Evolutionary conservation across 2,888 invertebrate genomes (phyloP).

Genomic region (Lochmaea capreae): DNA sequence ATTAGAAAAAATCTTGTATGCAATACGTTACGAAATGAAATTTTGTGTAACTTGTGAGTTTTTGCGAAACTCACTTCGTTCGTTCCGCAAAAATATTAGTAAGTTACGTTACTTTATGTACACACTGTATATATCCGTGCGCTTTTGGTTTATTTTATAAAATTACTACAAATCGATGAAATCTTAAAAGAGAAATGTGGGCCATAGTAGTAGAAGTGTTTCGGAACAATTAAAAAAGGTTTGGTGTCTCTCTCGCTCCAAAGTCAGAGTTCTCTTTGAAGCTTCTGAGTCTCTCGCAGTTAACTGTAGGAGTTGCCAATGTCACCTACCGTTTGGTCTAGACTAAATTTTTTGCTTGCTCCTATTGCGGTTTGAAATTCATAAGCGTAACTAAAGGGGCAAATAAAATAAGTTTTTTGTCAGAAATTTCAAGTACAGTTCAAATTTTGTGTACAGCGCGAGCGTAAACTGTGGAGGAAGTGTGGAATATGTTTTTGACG

Average conservation of each 20-base stretch:
- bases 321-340: conserved; percentile 16
- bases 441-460: too few relatives aligned
- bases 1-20: too few relatives aligned
- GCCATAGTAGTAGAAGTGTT: conserved; percentile 40
- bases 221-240: conserved; percentile 38
- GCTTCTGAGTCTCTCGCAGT: conserved; percentile 26
- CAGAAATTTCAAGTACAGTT: too few relatives aligned
- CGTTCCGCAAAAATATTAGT: too few relatives aligned
- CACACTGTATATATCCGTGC: too few relatives aligned
- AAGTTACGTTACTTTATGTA: too few relatives aligned
- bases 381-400: not conserved
- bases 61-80: too few relatives aligned
- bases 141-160: not conserved
- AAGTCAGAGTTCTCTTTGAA: conserved; percentile 43
- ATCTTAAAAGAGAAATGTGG: conserved; percentile 17
- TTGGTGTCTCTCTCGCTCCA: conserved; percentile 51
- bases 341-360: conserved; percentile 23
- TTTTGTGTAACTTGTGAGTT: too few relatives aligned
- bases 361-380: not conserved
- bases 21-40: too few relatives aligned
- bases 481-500: too few relatives aligned
- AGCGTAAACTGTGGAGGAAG: too few relatives aligned
- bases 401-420: not conserved
- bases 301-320: conserved; percentile 28
- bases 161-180: not conserved